These are phyloP conservation scores for Drosophila prostipennis DNA, from an alignment of 2,888 invertebrate species.

Conservation along the genomic window DNA sequence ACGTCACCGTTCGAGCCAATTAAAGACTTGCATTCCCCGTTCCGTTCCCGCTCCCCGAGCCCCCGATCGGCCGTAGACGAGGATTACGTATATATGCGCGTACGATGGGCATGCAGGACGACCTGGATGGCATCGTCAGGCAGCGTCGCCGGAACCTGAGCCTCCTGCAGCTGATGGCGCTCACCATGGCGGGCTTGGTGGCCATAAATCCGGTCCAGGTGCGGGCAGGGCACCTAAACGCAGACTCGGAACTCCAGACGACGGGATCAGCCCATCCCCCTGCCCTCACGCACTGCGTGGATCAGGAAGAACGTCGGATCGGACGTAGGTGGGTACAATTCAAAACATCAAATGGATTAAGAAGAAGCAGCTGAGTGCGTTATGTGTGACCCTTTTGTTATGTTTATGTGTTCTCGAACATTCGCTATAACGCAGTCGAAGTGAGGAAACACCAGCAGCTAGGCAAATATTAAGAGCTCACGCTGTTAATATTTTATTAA, in stretches of 20 bases:
- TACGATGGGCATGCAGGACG: constrained; percentile 75
- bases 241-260: constrained; percentile 46
- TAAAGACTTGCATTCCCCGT: constrained; percentile 55
- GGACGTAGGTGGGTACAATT: constrained; percentile 80
- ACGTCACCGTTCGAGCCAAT: constrained; percentile 57
- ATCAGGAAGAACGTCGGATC: constrained; percentile 79
- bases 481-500: constrained; percentile 6
- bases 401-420: constrained; percentile 27
- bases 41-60: constrained; percentile 8
- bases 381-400: constrained; percentile 34
- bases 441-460: constrained; percentile 16
- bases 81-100: constrained; percentile 34
- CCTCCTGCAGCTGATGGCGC: constrained; percentile 74
- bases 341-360: background rate
- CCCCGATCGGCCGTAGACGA: constrained; percentile 11
- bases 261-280: constrained; percentile 55
- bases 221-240: background rate
- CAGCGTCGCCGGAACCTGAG: constrained; percentile 58
- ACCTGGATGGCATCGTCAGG: constrained; percentile 63
- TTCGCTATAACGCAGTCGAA: constrained; percentile 26
- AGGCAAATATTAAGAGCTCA: constrained; percentile 20
- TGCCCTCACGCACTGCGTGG: constrained; percentile 80
- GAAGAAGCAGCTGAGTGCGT: constrained; percentile 29
- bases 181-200: constrained; percentile 73
- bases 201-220: constrained; percentile 25